Conservation (phyloP, 2,113 vertebrate species). For the Grallaria varia region DNA sequence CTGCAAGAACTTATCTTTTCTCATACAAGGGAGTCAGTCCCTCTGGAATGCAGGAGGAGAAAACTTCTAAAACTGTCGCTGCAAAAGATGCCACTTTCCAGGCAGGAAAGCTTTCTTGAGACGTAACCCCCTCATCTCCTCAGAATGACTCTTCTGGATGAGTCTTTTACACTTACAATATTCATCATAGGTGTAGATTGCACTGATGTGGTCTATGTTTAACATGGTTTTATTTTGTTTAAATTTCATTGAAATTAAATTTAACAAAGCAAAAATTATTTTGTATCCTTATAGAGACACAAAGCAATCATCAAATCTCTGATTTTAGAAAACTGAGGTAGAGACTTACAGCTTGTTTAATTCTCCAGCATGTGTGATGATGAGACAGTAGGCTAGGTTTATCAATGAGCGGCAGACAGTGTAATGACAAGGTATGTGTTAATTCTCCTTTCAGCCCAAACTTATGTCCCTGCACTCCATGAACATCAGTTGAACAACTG, state of each 20-base stretch:
- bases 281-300: neutral
- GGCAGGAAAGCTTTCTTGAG: too few species aligned
- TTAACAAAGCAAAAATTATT: neutral
- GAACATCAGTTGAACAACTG: neutral
- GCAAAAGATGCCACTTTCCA: too few species aligned
- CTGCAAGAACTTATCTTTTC: too few species aligned
- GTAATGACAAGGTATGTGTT: neutral
- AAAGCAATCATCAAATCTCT: neutral
- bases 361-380: neutral
- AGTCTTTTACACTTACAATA: too few species aligned
- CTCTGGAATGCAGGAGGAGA: too few species aligned
- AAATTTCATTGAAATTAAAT: too few species aligned
- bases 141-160: too few species aligned
- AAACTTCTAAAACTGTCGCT: too few species aligned
- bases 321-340: neutral
- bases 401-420: neutral
- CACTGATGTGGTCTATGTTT: neutral
- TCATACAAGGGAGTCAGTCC: too few species aligned
- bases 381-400: neutral
- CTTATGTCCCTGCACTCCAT: fast-evolving
- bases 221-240: neutral
- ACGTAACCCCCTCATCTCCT: too few species aligned
- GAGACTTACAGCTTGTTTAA: neutral
- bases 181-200: neutral
- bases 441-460: neutral